Evolutionary conservation across 1,140 invertebrate species (phyloP), one percentile per base, ranked within the genome.

Genomic region (Hyposmocoma kahamanoa): DNA sequence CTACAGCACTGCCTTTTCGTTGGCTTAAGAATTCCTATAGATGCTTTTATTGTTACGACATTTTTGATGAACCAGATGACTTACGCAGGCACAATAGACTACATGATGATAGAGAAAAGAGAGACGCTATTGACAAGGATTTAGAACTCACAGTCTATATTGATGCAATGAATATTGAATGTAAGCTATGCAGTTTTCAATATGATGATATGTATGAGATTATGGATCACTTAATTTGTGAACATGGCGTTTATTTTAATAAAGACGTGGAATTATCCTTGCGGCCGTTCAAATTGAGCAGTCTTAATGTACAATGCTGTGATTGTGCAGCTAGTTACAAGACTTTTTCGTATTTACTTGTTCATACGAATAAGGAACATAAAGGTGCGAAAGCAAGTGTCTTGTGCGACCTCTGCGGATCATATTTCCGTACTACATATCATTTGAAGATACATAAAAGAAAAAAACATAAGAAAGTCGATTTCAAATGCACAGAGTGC

Each of bases 31-130:
- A 64, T 26, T 56, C 55, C 1, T 75, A 58, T 41, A 60, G 59
- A 55, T 75, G 72, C 28, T 78, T 76, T 19, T 73, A 60, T 22
- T 76, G 72, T 41, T 59, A 66, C 36, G 58, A 67, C 21, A 57
- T 65, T 8, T 74, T 74, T 39, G 50, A 64, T 24, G 56, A 64
- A 6, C 55, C 64, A 1, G 62, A 59, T 20, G 61, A 70, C 18
- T 48, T 70, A 5, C 62, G 55, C 54, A 32, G 32, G 9, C 68
- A 74, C 22, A 61, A 67, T 21, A 42, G 36, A 2, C 21, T 44
- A 36, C 60, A 70, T 10, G 45, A 60, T 3, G 30, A 39, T 0
- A 56, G 59, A 2, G 61, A 63, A 22, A 44, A 63, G 15, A 28
- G 41, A 1, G 43, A 52, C 18, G 55, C 58, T 0, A 50, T 73